A percentile compares a stretch with the other conserved stretches of the same genome.
Conservation (phyloP, 2,797 vertebrate genomes). For the Lacerta viridis region DNA sequence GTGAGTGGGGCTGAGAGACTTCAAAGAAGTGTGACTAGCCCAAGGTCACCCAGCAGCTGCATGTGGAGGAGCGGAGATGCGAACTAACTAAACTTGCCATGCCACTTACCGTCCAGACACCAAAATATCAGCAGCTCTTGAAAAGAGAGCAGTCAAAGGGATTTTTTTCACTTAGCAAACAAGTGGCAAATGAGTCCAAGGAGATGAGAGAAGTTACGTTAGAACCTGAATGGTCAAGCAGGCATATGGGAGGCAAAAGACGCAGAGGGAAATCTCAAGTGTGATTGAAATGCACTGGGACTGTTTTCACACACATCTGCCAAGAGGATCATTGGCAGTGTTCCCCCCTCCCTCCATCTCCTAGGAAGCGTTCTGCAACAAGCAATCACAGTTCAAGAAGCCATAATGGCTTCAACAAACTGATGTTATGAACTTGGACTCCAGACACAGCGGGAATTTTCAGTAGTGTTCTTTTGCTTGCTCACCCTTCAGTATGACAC, state of each 20-base stretch:
- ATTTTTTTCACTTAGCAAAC: neutral
- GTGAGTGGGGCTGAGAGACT: too few species aligned
- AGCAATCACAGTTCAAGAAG: neutral
- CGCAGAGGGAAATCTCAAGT: neutral
- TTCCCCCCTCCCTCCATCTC: neutral
- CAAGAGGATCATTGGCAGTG: too few species aligned
- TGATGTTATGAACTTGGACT: neutral
- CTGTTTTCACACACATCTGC: neutral
- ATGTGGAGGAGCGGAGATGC: too few species aligned
- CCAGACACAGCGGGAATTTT: neutral
- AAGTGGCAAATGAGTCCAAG: accelerated
- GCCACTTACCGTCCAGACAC: neutral
- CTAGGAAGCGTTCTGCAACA: neutral
- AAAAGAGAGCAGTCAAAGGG: neutral
- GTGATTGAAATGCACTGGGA: neutral
- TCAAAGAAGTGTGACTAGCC: too few species aligned
- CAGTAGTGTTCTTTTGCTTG: neutral
- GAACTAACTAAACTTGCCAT: slow-evolving; percentile 38
- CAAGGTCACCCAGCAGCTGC: too few species aligned
- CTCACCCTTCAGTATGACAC: neutral
- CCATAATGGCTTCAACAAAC: neutral
- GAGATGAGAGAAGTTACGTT: neutral
- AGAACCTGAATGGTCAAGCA: neutral
- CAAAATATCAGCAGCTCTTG: slow-evolving; percentile 42
- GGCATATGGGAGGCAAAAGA: neutral